A percentile compares a stretch with the other conserved stretches of the same genome.
These are phyloP conservation scores for Fistularia tabacaria DNA, from an alignment of 2,797 vertebrate genomes.

Conservation along the genomic window DNA sequence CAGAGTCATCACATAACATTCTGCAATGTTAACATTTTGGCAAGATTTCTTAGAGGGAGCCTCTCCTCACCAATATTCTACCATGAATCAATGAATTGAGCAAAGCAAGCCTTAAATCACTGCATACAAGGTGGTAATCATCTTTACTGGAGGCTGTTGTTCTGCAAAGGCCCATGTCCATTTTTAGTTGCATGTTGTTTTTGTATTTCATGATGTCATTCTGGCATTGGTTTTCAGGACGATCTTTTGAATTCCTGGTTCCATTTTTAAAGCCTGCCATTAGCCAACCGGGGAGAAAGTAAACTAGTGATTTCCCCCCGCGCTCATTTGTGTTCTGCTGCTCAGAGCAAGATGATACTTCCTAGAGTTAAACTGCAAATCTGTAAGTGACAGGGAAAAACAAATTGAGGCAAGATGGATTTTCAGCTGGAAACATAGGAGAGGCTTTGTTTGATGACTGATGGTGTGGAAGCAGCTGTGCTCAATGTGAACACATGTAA, in stretches of 20 bases:
- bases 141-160: conserved; percentile 40
- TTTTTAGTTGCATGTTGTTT: conserved; percentile 44
- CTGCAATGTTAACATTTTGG: conserved; percentile 15
- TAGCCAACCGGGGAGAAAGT: conserved; percentile 30
- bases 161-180: conserved; percentile 44
- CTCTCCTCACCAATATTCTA: conserved; percentile 16
- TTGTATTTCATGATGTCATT: conserved; percentile 51
- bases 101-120: conserved; percentile 28
- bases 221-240: conserved; percentile 24
- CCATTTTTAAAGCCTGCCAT: conserved; percentile 48
- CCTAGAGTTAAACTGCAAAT: conserved; percentile 12
- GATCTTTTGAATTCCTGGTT: conserved; percentile 32
- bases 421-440: conserved; percentile 11
- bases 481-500: conserved; percentile 6
- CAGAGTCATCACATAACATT: conserved; percentile 8
- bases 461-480: conserved; percentile 6
- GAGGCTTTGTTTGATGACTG: conserved; percentile 6
- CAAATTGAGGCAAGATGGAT: conserved; percentile 16
- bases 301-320: conserved; percentile 29
- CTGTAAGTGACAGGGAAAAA: conserved; percentile 20
- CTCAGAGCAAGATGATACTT: conserved; percentile 38
- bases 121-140: conserved; percentile 41
- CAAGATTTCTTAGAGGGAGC: conserved; percentile 12
- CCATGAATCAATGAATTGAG: conserved; percentile 20
- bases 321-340: conserved; percentile 16